These are phyloP conservation scores for Polylopha cassiicola DNA, from an alignment of 2,888 invertebrate genomes.

Conservation along the genomic window DNA sequence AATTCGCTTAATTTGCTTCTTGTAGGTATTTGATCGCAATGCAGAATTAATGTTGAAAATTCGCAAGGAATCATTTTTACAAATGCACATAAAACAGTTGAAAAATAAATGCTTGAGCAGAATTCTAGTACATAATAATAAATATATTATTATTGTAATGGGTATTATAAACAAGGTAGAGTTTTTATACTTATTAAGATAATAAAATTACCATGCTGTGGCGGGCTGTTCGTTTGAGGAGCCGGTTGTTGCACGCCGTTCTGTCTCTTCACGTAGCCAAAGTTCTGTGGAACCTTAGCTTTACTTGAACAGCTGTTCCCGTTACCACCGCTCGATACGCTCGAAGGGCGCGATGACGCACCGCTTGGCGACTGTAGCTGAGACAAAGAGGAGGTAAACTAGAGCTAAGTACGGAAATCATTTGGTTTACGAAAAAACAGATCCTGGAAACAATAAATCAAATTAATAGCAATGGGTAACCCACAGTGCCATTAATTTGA, in stretches of 20 bases:
- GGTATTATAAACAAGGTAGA: constrained; percentile 9
- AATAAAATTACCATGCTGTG: constrained; percentile 46
- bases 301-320: constrained; percentile 76
- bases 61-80: no score
- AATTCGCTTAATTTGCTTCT: no score
- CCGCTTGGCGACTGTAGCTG: constrained; percentile 76
- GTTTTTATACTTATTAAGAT: neutral
- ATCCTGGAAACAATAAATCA: no score
- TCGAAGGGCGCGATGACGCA: constrained; percentile 60
- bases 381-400: constrained; percentile 24
- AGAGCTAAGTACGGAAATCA: neutral
- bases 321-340: constrained; percentile 72
- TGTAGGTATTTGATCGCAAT: no score
- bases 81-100: no score
- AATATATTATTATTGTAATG: constrained; percentile 1
- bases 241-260: constrained; percentile 77
- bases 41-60: no score
- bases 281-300: constrained; percentile 89
- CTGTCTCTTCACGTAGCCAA: constrained; percentile 89
- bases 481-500: no score
- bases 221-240: constrained; percentile 55
- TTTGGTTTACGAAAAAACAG: no score
- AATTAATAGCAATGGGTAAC: no score
- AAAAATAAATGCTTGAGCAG: no score
- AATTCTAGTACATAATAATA: no score